Percentiles rank a stretch among this genome's conserved stretches.
Evolutionary conservation across 2,797 vertebrate species (phyloP).

Genomic region (Florisuga fusca): DNA sequence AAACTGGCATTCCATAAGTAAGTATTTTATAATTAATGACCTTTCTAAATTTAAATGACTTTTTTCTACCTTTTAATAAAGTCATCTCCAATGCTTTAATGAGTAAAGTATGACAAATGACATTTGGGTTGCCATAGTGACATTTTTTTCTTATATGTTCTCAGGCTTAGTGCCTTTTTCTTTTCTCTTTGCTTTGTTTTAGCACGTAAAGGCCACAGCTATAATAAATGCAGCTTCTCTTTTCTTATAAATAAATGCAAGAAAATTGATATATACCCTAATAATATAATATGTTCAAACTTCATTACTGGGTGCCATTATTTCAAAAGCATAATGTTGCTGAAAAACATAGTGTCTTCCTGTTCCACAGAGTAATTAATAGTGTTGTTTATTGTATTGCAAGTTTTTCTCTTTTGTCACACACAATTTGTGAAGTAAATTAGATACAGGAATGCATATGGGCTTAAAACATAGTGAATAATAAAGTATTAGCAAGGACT

Average conservation of each 20-base stretch:
- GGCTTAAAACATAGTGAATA: slow-evolving; percentile 68
- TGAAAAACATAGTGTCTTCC: slow-evolving; percentile 45
- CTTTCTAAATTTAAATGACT: neutral
- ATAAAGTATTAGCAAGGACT: slow-evolving; percentile 72
- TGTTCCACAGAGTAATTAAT: slow-evolving; percentile 68
- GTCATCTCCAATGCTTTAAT: slow-evolving; percentile 40
- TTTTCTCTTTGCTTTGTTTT: slow-evolving; percentile 59
- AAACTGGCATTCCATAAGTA: neutral
- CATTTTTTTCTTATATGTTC: slow-evolving; percentile 44
- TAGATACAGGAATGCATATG: slow-evolving; percentile 64
- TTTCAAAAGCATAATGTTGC: slow-evolving; percentile 47
- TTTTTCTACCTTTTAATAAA: slow-evolving; percentile 10
- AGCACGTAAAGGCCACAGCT: slow-evolving; percentile 10
- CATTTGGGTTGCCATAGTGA: slow-evolving; percentile 67
- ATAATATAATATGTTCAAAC: slow-evolving; percentile 60
- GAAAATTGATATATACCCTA: slow-evolving; percentile 31
- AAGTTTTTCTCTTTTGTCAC: slow-evolving; percentile 62
- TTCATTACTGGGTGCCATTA: slow-evolving; percentile 69
- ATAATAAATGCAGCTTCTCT: slow-evolving; percentile 37
- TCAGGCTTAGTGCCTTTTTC: neutral
- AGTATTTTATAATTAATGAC: neutral
- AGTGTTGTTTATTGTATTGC: slow-evolving; percentile 68
- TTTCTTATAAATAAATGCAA: slow-evolving; percentile 57
- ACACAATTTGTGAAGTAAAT: slow-evolving; percentile 76
- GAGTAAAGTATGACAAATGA: slow-evolving; percentile 55